These are phyloP conservation scores for Craseonycteris thonglongyai DNA, from an alignment of 2,113 vertebrate genomes.

Conservation along the genomic window DNA sequence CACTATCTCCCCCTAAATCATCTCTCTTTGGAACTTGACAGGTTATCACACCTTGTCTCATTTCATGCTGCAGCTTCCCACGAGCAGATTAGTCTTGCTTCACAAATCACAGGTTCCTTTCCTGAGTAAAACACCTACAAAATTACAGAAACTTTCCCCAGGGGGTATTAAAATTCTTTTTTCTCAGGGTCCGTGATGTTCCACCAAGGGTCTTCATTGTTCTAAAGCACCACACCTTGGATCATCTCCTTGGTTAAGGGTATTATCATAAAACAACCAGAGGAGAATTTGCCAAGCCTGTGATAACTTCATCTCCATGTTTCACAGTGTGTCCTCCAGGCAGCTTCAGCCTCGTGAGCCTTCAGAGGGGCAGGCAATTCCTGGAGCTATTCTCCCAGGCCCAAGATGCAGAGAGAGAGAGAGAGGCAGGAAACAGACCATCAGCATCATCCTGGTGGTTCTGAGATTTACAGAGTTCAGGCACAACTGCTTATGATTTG, in stretches of 20 bases:
- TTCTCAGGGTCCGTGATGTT: slow-evolving; percentile 66
- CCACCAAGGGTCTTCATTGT: slow-evolving; percentile 47
- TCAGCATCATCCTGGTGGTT: not conserved
- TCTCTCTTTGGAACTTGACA: slow-evolving; percentile 78
- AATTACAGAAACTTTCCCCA: slow-evolving; percentile 71
- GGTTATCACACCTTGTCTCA: slow-evolving; percentile 83
- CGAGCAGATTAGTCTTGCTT: slow-evolving; percentile 85
- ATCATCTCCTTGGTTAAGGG: slow-evolving; percentile 68
- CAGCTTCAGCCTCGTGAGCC: not conserved
- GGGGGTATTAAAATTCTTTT: slow-evolving; percentile 67
- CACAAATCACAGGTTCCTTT: slow-evolving; percentile 85
- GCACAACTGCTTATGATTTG: slow-evolving; percentile 4
- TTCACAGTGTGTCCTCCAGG: slow-evolving; percentile 36
- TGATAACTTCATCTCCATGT: slow-evolving; percentile 79
- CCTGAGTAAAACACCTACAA: slow-evolving; percentile 76
- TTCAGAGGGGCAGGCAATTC: not conserved
- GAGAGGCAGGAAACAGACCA: not conserved
- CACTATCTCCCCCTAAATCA: slow-evolving; percentile 79
- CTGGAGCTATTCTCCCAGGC: not conserved
- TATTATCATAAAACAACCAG: slow-evolving; percentile 75
- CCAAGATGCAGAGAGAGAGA: not conserved
- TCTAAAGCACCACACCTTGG: slow-evolving; percentile 66
- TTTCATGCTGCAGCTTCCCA: slow-evolving; percentile 85
- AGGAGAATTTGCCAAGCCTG: slow-evolving; percentile 69
- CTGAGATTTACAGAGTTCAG: not conserved